Evolutionary conservation across 2,888 invertebrate genomes (phyloP), one percentile per base, ranked within the genome.

Genomic region (Cartodere bifasciata): DNA sequence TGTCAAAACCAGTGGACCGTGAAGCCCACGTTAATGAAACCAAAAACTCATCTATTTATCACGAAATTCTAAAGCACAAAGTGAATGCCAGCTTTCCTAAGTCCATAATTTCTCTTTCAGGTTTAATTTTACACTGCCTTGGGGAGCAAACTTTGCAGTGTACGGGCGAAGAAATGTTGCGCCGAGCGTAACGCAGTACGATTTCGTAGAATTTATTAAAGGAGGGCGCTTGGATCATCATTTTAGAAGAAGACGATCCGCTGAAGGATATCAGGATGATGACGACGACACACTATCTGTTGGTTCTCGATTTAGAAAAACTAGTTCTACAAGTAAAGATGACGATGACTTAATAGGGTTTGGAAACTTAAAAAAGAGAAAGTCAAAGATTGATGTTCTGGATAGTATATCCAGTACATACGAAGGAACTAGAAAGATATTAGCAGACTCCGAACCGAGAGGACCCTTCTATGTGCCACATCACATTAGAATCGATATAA

Each of bases 161-260:
- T 92, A 95, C 60, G 92, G 92, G 16, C 72, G 95, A 44, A 74
- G 91, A 47, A 94, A 92, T 62, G 86, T 90, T 31, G 86, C 88
- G 17, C 97, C 97, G 9, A 88, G 94, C 54, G 87, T 95, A 50
- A 92, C 94, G 39, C 88, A 91, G 63, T 90, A 94, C 61, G 95
- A 97, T 60, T 92, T 95, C 61, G 87, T 87, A 44, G 88, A 94
- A 66, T 87, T 92, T 55, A 82, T 94, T 45, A 82, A 84, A 52
- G 85, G 85, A 16, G 85, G 85, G 28, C 67, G 85, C 34, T 70
- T 85, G 37, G 84, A 85, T 52, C 82, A 83, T 48, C 68, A 81
- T 45, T 61, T 83, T 43, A 68, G 78, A 16, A 48, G 46, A 29
- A 37, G 48, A 21, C 38, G 32, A 23, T 36, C 28, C 40, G 38